Evolutionary conservation across 2,797 vertebrate genomes (phyloP).

Genomic region (Tapirus indicus): DNA sequence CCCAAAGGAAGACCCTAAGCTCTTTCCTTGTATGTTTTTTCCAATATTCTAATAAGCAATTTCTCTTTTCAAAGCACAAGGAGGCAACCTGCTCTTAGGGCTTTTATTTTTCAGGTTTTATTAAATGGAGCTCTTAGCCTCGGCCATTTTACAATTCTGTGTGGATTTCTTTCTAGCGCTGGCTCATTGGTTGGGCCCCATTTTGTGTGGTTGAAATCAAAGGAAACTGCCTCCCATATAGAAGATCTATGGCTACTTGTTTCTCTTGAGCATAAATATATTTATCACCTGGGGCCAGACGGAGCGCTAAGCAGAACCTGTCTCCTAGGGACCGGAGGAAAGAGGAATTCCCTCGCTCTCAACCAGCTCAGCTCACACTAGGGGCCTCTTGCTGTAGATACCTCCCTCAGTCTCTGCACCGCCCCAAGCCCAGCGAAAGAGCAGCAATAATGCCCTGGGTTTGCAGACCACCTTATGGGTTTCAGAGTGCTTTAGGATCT

Average conservation of each 20-base stretch:
- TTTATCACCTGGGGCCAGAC: conserved; percentile 69
- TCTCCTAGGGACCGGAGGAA: conserved; percentile 20
- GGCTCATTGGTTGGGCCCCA: conserved; percentile 55
- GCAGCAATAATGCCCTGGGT: neutral
- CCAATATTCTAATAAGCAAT: neutral
- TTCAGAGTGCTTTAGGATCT: neutral
- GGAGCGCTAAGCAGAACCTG: conserved; percentile 22
- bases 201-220: conserved; percentile 67
- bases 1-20: neutral
- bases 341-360: neutral
- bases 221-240: conserved; percentile 70
- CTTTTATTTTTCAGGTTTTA: conserved; percentile 69
- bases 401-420: neutral
- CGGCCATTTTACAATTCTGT: conserved; percentile 60
- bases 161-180: conserved; percentile 45
- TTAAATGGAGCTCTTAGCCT: conserved; percentile 71
- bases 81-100: neutral
- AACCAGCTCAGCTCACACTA: neutral
- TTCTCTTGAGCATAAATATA: conserved; percentile 65
- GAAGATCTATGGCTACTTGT: conserved; percentile 68
- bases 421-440: neutral
- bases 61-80: conserved; percentile 39
- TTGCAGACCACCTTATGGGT: neutral
- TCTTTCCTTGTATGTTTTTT: neutral
- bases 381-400: neutral